phyloP scores from a whole-genome alignment of 2,797 vertebrate genomes.

The Halcyon badia region DNA sequence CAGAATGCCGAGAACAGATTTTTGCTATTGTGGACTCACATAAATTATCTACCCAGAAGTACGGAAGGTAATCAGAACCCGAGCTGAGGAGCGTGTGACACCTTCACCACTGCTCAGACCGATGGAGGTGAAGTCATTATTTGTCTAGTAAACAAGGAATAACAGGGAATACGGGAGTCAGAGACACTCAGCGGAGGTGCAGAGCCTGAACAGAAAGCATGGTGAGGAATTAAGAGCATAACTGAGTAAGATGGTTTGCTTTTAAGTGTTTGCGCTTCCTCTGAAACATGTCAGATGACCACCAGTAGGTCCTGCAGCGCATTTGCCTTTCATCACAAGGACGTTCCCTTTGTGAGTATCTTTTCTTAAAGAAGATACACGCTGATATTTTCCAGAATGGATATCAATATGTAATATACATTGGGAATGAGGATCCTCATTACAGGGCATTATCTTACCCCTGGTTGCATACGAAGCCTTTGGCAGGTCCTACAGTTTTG shows the following conservation, averaged over 20 bases:
- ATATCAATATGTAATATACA: fast-evolving
- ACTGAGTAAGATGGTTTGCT: not conserved
- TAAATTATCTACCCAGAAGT: not conserved
- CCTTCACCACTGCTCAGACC: not conserved
- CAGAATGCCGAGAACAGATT: not conserved
- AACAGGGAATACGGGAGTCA: not conserved
- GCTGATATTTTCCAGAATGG: not conserved
- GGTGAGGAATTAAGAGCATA: not conserved
- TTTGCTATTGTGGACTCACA: not conserved
- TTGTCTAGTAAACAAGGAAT: not conserved
- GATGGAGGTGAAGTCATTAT: not conserved
- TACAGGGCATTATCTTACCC: not conserved
- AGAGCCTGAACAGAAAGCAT: not conserved
- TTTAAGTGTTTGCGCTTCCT: not conserved
- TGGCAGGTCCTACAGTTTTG: not conserved
- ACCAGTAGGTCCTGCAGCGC: not conserved
- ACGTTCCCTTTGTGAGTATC: not conserved
- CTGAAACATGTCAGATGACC: not conserved
- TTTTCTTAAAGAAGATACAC: not conserved
- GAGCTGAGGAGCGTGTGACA: not conserved
- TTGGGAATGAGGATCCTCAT: not conserved
- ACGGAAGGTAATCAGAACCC: not conserved
- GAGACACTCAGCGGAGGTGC: not conserved
- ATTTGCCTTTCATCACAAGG: not conserved
- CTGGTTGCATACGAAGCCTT: not conserved